These are phyloP conservation scores for Struthio camelus DNA, from an alignment of 2,113 vertebrate species.

Conservation along the genomic window DNA sequence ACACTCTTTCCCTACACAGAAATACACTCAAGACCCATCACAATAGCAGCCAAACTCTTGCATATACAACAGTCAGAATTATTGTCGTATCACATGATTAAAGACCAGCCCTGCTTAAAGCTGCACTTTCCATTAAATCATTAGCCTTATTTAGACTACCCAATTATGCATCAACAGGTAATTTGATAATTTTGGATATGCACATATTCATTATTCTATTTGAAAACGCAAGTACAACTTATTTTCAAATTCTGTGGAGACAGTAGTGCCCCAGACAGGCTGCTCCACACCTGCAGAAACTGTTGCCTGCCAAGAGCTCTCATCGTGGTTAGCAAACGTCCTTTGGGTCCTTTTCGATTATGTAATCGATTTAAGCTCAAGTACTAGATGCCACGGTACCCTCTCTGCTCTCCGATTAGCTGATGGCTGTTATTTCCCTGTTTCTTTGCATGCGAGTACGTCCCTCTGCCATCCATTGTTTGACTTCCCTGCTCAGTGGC, in stretches of 20 bases:
- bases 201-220: background rate
- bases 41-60: background rate
- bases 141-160: background rate
- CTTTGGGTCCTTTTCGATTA: background rate
- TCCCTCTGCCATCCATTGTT: background rate
- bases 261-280: background rate
- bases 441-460: fast-evolving
- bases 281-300: background rate
- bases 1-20: background rate
- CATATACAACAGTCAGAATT: background rate
- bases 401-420: background rate
- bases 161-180: fast-evolving
- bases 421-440: background rate
- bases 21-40: background rate
- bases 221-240: background rate
- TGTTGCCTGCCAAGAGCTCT: background rate
- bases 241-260: background rate
- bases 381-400: fast-evolving
- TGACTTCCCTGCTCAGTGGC: background rate
- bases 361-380: background rate
- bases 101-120: background rate
- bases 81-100: fast-evolving
- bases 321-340: fast-evolving
- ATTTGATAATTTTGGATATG: background rate
- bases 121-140: background rate